phyloP scores from a whole-genome alignment of 2,113 vertebrate species.

The Baryphthengus martii region DNA sequence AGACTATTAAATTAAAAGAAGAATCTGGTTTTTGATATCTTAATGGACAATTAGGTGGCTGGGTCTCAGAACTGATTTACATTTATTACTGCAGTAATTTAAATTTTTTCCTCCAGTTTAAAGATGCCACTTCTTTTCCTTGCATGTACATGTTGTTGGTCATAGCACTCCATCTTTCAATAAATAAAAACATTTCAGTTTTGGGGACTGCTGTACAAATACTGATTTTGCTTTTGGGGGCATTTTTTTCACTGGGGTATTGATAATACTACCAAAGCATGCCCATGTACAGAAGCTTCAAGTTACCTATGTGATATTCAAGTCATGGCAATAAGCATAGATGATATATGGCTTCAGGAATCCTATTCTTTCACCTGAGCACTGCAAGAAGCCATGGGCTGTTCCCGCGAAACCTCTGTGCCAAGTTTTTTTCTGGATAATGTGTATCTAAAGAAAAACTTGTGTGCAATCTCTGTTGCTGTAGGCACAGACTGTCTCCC shows the following conservation, averaged over 20 bases:
- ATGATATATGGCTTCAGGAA: neutral
- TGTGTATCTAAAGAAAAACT: fast-evolving
- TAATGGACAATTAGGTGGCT: constrained; percentile 58
- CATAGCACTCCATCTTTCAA: neutral
- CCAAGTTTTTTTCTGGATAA: neutral
- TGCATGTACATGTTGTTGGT: neutral
- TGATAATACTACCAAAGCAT: neutral
- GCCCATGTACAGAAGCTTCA: neutral
- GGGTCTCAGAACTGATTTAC: constrained; percentile 44
- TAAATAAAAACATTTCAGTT: neutral
- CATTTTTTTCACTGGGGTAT: neutral
- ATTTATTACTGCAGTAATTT: constrained; percentile 17
- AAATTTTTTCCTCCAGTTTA: neutral
- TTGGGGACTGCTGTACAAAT: neutral
- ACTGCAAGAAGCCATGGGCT: neutral
- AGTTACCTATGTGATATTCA: neutral
- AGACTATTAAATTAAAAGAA: constrained; percentile 66
- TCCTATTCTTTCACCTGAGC: neutral
- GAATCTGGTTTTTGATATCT: constrained; percentile 55
- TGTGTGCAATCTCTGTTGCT: neutral
- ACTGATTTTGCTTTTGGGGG: neutral
- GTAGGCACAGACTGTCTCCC: neutral
- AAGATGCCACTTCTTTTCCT: neutral
- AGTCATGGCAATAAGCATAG: neutral
- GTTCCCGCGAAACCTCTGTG: neutral